Conservation (phyloP, 1,140 invertebrate genomes). For the Papilio machaon region DNA sequence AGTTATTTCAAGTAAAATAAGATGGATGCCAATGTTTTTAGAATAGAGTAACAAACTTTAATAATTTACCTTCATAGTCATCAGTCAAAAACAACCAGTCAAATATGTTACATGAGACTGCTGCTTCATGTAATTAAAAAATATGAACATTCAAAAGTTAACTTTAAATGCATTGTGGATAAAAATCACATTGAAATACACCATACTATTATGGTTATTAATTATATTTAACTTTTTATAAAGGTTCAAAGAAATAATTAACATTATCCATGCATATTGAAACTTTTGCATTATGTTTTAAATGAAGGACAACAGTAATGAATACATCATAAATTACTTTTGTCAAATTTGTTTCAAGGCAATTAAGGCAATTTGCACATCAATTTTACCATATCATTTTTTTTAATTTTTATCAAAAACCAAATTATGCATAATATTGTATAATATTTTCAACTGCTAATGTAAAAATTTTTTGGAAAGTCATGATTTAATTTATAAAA, state of each 20-base stretch:
- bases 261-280: neutral
- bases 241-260: neutral
- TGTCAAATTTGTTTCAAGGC: neutral
- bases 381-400: neutral
- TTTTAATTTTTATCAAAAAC: neutral
- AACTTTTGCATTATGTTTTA: neutral
- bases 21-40: neutral
- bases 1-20: neutral
- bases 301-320: neutral
- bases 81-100: neutral
- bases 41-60: neutral
- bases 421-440: too few relatives aligned
- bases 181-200: neutral
- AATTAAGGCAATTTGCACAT: neutral
- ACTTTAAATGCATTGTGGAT: neutral
- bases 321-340: neutral
- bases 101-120: neutral
- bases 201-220: neutral
- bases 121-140: neutral
- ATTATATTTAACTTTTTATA: neutral
- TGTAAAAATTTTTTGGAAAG: too few relatives aligned
- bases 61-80: neutral
- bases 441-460: too few relatives aligned
- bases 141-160: neutral
- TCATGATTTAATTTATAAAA: too few relatives aligned